Conservation (phyloP, 2,888 invertebrate genomes). For the Catocala nupta region DNA sequence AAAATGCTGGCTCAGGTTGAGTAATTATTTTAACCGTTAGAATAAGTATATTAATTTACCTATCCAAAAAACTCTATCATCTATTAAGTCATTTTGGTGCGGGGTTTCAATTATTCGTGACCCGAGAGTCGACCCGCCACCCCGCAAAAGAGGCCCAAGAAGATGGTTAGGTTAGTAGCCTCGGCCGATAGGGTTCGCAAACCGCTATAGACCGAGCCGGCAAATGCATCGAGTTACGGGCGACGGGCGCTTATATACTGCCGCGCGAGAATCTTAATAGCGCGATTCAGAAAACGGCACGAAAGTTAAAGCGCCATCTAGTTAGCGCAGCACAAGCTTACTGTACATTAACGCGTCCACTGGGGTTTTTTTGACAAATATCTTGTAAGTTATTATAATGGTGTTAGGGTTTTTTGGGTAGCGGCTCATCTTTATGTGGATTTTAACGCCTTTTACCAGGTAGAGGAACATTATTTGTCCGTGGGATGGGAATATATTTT, state of each 20-base stretch:
- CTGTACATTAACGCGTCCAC: constrained; percentile 81
- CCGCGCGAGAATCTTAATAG: constrained; percentile 49
- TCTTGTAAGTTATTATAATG: constrained; percentile 1
- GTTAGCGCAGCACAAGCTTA: constrained; percentile 54
- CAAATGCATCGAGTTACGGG: constrained; percentile 72
- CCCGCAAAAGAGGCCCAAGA: constrained; percentile 84
- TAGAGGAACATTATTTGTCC: constrained; percentile 4
- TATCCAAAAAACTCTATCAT: constrained; percentile 23
- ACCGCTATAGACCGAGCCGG: constrained; percentile 93
- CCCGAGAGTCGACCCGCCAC: constrained; percentile 80
- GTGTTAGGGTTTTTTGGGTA: background rate
- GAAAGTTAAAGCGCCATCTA: constrained; percentile 59
- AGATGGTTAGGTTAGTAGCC: constrained; percentile 85
- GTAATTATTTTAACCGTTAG: too few relatives aligned
- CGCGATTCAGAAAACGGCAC: constrained; percentile 55
- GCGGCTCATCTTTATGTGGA: constrained; percentile 12
- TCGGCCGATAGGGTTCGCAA: constrained; percentile 89
- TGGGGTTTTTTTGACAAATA: constrained; percentile 54
- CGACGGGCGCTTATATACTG: constrained; percentile 49
- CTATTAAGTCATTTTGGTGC: constrained; percentile 46
- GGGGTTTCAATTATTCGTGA: constrained; percentile 83
- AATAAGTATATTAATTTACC: constrained; percentile 24
- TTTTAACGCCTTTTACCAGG: constrained; percentile 20
- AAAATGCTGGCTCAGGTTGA: too few relatives aligned
- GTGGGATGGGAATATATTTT: constrained; percentile 29